A percentile compares a stretch with the other conserved stretches of the same genome.
phyloP scores from a whole-genome alignment of 2,113 vertebrate genomes.

The Gorilla gorilla region DNA sequence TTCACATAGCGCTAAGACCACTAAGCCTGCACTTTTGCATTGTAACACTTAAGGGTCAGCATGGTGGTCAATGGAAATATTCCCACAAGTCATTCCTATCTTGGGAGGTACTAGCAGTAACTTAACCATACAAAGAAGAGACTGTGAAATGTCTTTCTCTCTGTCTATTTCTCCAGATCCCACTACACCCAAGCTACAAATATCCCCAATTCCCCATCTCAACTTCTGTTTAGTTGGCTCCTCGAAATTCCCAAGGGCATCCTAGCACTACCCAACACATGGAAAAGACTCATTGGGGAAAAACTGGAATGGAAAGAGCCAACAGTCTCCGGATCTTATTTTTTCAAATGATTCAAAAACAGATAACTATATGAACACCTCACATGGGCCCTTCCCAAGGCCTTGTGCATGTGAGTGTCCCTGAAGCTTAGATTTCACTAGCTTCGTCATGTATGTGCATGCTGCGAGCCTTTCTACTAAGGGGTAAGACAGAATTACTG shows the following conservation, averaged over 20 bases:
- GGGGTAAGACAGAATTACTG: background rate
- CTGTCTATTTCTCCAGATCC: background rate
- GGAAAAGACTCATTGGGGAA: background rate
- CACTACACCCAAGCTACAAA: background rate
- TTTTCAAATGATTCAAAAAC: background rate
- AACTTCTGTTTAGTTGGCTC: background rate
- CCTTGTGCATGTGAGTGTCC: background rate
- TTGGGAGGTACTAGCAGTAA: background rate
- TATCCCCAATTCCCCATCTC: background rate
- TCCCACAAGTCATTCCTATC: background rate
- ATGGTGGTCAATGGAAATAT: background rate
- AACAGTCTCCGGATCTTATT: background rate
- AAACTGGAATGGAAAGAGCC: background rate
- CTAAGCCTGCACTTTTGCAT: background rate
- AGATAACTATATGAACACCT: background rate
- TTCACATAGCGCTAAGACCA: background rate
- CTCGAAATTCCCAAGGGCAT: background rate
- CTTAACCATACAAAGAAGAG: background rate
- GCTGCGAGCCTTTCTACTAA: background rate
- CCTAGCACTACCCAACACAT: background rate
- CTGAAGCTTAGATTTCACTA: background rate
- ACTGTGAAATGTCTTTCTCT: background rate
- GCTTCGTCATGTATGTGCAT: rapidly evolving
- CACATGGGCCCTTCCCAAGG: background rate
- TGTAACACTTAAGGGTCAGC: rapidly evolving